A percentile compares a stretch with the other conserved stretches of the same genome.
Conservation (phyloP, 2,888 invertebrate genomes). For the Trissolcus japonicus region DNA sequence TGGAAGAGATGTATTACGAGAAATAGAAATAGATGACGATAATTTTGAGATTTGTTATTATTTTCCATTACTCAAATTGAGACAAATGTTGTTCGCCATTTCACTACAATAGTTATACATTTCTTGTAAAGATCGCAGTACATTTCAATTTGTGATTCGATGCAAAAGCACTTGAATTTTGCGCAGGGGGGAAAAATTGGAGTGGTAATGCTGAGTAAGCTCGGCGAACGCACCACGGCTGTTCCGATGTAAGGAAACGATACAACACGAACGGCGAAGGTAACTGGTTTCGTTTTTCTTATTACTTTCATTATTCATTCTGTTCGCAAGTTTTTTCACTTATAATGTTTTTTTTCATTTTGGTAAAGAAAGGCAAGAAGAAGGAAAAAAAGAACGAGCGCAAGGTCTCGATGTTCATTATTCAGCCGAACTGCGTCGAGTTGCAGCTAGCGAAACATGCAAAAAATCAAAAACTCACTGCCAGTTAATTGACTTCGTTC, state of each 20-base stretch:
- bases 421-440: conserved; percentile 46
- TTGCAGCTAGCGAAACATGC: conserved; percentile 24
- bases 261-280: conserved; percentile 65
- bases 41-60: neutral
- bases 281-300: conserved; percentile 56
- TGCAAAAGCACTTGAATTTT: conserved; percentile 27
- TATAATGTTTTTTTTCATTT: conserved; percentile 29
- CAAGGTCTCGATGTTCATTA: conserved; percentile 48
- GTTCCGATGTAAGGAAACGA: conserved; percentile 65
- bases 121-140: conserved; percentile 10
- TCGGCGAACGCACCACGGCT: conserved; percentile 52
- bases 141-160: conserved; percentile 16
- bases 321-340: conserved; percentile 34
- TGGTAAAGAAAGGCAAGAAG: too few species aligned
- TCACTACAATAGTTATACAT: neutral
- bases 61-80: too few species aligned
- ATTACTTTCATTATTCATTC: conserved; percentile 51
- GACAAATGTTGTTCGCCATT: too few species aligned
- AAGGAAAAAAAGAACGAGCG: conserved; percentile 25
- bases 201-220: conserved; percentile 63
- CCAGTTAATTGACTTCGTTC: conserved; percentile 48
- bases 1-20: neutral
- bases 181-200: conserved; percentile 22
- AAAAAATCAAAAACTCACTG: conserved; percentile 39
- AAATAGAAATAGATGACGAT: neutral